Evolutionary conservation across 92 coral and sea anemone genomes (phyloP).

Genomic region (Blastomussa wellsi): DNA sequence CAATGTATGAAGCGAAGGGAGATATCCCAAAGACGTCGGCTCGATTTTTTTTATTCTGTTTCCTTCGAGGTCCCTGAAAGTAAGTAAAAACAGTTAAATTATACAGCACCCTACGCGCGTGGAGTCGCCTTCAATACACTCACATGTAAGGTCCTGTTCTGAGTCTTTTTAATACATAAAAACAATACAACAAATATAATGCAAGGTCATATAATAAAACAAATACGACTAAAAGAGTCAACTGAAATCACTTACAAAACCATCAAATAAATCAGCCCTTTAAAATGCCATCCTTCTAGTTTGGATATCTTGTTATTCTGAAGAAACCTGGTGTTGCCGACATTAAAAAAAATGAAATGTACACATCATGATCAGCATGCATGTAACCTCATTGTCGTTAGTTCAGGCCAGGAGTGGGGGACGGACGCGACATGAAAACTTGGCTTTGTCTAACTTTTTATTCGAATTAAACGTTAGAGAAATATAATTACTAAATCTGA

Average conservation of each 20-base stretch:
- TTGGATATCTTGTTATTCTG: slow-evolving; percentile 42
- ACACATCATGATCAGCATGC: neutral
- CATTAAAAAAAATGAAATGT: neutral
- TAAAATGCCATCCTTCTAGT: slow-evolving; percentile 41
- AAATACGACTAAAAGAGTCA: neutral
- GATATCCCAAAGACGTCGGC: slow-evolving; percentile 43
- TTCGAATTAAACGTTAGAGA: no score
- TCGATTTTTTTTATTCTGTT: slow-evolving; percentile 56
- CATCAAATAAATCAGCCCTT: slow-evolving; percentile 22
- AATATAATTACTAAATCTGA: no score
- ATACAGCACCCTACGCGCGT: neutral
- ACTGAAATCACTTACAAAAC: neutral
- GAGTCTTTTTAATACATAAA: no score
- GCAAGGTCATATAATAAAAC: neutral
- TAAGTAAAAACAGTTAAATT: neutral
- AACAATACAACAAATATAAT: neutral
- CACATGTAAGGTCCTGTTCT: neutral
- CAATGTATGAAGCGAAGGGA: slow-evolving; percentile 55
- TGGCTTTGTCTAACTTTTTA: no score
- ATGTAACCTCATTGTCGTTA: neutral
- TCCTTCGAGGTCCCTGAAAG: slow-evolving; percentile 54
- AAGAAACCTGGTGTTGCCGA: slow-evolving; percentile 1
- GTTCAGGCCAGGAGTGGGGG: no score
- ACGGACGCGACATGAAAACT: no score
- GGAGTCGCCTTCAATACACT: neutral